Conservation (phyloP, 2,797 vertebrate genomes). For the Myotis findleyi region DNA sequence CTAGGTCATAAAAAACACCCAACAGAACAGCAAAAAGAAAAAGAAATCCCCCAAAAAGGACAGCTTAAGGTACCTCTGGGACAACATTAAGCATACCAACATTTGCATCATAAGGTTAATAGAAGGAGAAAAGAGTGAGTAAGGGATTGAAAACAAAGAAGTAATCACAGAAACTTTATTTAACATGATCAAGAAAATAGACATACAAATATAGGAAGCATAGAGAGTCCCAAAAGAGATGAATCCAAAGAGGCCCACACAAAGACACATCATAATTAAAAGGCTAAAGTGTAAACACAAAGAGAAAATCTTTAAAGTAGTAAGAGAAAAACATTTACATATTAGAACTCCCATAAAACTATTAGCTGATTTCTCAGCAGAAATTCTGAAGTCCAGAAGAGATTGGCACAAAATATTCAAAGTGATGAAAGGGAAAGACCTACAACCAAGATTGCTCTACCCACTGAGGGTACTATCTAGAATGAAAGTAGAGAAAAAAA, state of each 20-base stretch:
- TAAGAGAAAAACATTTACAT: background rate
- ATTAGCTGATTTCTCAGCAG: background rate
- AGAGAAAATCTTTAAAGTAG: background rate
- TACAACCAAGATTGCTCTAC: background rate
- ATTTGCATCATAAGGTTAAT: background rate
- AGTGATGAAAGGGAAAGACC: background rate
- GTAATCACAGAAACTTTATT: background rate
- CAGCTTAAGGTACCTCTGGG: background rate
- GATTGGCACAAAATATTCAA: background rate
- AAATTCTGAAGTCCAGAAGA: background rate
- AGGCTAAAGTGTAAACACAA: background rate
- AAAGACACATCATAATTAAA: background rate
- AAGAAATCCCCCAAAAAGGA: background rate
- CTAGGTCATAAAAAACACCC: background rate
- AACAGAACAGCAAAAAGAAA: background rate
- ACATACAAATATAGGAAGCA: background rate
- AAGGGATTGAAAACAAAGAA: background rate
- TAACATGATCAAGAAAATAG: background rate
- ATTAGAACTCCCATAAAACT: background rate
- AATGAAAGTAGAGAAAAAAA: background rate
- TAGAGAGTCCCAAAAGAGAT: background rate
- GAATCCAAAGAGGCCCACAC: background rate
- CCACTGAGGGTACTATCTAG: background rate
- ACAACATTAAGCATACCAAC: background rate
- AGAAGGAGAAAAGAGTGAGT: background rate